Evolutionary conservation across 2,888 invertebrate species (phyloP), one percentile per base, ranked within the genome.

Genomic region (Harpalus rufipes): DNA sequence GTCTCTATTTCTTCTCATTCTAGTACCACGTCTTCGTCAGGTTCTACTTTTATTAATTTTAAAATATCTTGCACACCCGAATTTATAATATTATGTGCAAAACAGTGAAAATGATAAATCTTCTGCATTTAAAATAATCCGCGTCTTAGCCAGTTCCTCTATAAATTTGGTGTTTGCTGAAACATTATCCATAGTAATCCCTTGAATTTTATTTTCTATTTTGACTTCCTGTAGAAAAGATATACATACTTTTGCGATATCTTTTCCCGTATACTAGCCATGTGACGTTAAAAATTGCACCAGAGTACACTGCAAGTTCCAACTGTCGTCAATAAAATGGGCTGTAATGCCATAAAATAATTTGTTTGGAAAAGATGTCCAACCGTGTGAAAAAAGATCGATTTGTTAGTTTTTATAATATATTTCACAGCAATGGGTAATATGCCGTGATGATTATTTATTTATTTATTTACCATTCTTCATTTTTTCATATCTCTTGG

Each of bases 31-130:
- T 5, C 32, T 41, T 74, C 25, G 12, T 74, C 39, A 14, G 65
- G 65, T n/a, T 58, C 51, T 14, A 51, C 68, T 41, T 84, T 83
- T 39, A 86, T 18, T 25, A 41, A 16, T 78, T 81, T 86, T 18
- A 87, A 65, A 44, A 85, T 63, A 82, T 88, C 87, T 85, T 88
- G 87, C 10, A 88, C 87, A 10, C 82, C 88, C n/a, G 88, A 82
- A 81, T 89, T 88, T 68, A 88, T 56, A 63, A 88, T 87, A 58
- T 89, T 87, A 58, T 89, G 87, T 2, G 87, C 86, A 58, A 88
- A 85, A 78, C 88, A 89, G 6, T 87, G 85, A 81, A 88, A 89
- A 86, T 89, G 88, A 18, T 86, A 85, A 85, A 79, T 88, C 63
- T 68, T 86, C 86, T 39, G 74, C 32, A 32, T 32, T 6, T 32